Evolutionary conservation across 2,888 invertebrate species (phyloP).

Genomic region (Lymantria monacha): DNA sequence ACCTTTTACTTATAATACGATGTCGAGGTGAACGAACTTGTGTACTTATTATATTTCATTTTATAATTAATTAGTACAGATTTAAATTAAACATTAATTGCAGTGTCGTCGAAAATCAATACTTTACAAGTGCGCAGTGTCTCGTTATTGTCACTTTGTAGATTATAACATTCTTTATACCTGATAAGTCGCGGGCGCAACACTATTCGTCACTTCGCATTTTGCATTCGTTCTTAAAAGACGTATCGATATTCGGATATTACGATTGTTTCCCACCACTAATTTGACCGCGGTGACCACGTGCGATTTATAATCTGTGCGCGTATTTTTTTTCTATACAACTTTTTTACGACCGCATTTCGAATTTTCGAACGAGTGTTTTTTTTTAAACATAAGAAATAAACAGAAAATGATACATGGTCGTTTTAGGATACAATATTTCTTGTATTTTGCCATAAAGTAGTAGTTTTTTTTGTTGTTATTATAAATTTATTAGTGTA

Average conservation of each 20-base stretch:
- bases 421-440: constrained; percentile 48
- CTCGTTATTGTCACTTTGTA: constrained; percentile 27
- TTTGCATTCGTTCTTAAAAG: constrained; percentile 24
- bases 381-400: constrained; percentile 8
- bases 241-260: constrained; percentile 28
- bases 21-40: constrained; percentile 7
- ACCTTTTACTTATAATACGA: constrained; percentile 3
- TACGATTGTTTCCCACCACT: constrained; percentile 19
- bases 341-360: neutral
- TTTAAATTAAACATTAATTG: constrained; percentile 26
- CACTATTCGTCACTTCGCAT: constrained; percentile 38
- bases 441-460: constrained; percentile 61
- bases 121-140: constrained; percentile 25
- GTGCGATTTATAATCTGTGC: constrained; percentile 13
- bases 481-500: constrained; percentile 4
- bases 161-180: constrained; percentile 24
- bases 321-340: neutral
- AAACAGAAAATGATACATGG: constrained; percentile 52
- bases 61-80: constrained; percentile 3
- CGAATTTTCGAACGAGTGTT: constrained; percentile 8
- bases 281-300: constrained; percentile 19
- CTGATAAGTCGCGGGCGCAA: constrained; percentile 34
- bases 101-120: constrained; percentile 46
- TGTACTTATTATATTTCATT: constrained; percentile 2
- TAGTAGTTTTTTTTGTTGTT: constrained; percentile 28